Conservation (phyloP, 2,113 vertebrate species). For the Martes martes region DNA sequence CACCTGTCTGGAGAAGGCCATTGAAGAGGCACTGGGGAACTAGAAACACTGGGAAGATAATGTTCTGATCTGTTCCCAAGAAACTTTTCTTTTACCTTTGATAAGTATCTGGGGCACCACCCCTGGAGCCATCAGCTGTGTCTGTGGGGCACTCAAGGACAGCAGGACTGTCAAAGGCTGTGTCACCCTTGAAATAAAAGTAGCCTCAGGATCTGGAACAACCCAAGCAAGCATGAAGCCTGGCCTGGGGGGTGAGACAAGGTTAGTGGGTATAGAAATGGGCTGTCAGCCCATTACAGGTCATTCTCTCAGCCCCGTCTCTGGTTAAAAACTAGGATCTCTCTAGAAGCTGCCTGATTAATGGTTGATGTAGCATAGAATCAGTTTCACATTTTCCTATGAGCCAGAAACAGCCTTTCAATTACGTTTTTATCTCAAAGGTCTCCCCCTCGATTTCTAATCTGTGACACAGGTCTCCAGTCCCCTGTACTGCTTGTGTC, state of each 20-base stretch:
- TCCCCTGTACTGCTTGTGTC: constrained; percentile 25
- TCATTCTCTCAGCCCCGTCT: background rate
- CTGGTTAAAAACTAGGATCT: constrained; percentile 24
- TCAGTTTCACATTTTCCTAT: constrained; percentile 56
- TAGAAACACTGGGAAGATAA: background rate
- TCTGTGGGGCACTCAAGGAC: constrained; percentile 25
- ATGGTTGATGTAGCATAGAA: constrained; percentile 2
- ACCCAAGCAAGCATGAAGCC: constrained; percentile 20
- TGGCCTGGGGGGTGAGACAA: background rate
- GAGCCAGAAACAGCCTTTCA: constrained; percentile 48
- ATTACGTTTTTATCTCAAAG: constrained; percentile 44
- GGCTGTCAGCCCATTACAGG: background rate
- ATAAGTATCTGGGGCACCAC: background rate
- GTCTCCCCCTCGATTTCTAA: constrained; percentile 49
- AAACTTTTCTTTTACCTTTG: constrained; percentile 23
- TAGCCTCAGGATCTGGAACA: constrained; percentile 45
- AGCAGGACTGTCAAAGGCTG: constrained; percentile 15
- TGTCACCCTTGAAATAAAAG: constrained; percentile 26
- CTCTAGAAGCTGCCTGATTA: background rate
- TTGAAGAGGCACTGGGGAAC: background rate
- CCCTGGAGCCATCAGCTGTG: constrained; percentile 2
- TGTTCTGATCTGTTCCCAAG: constrained; percentile 33
- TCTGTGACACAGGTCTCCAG: constrained; percentile 49
- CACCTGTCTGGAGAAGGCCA: constrained; percentile 4
- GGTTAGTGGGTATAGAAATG: background rate